A percentile compares a stretch with the other conserved stretches of the same genome.
Evolutionary conservation across 2,797 vertebrate species (phyloP).

Genomic region (Labeo calbasu): DNA sequence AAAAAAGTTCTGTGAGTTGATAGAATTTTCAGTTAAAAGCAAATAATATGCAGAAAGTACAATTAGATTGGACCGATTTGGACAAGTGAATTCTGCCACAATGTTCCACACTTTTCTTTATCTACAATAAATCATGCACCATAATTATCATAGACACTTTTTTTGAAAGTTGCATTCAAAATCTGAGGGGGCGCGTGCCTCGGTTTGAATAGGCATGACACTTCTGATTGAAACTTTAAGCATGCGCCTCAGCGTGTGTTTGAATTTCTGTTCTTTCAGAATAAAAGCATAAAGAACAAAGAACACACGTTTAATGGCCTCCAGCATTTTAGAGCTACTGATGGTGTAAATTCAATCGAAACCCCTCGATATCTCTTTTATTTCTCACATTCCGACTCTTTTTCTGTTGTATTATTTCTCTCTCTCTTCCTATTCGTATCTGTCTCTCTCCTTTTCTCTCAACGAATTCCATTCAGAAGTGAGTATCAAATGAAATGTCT

Average conservation of each 20-base stretch:
- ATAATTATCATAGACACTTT: neutral
- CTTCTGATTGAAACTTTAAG: constrained; percentile 19
- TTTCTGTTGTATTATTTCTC: neutral
- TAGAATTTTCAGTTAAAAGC: neutral
- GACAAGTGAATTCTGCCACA: neutral
- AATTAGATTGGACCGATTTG: neutral
- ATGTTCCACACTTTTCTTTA: neutral
- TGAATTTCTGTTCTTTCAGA: constrained; percentile 3
- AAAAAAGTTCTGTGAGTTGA: neutral
- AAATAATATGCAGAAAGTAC: neutral
- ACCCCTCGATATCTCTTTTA: constrained; percentile 8
- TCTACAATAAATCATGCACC: neutral
- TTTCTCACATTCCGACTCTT: constrained; percentile 1
- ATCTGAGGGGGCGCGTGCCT: neutral
- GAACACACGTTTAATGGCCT: constrained; percentile 4
- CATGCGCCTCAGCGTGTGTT: neutral
- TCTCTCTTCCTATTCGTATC: neutral
- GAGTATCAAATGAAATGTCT: neutral
- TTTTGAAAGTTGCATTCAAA: constrained; percentile 19
- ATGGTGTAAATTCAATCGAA: constrained; percentile 22
- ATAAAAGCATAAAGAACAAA: constrained; percentile 12
- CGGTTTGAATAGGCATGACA: constrained; percentile 16
- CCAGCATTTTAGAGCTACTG: neutral
- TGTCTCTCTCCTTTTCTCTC: neutral
- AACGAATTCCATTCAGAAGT: neutral